Base-by-base conservation (phyloP, 37 sponge, comb jelly and placozoan species). In the Spongilla lacustris region DNA sequence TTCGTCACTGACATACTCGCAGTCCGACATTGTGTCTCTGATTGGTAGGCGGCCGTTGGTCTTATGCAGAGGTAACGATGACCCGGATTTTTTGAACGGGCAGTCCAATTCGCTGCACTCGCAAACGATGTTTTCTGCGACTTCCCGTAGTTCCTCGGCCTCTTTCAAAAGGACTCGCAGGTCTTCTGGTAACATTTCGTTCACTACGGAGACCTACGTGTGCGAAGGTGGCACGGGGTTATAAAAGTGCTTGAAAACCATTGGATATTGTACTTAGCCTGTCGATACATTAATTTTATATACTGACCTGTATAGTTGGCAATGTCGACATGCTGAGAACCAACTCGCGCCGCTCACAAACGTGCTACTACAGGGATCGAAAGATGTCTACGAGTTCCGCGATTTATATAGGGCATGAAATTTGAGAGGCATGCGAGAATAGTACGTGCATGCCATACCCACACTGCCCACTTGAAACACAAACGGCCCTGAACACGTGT, bases 101-200 rank as follows among this genome's bases (percentile, higher is more conserved):
- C 88, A 88, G 27, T 76, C 70, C 23, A 78, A 71, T 50, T 82
- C 36, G 27, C 27, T 82, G 82, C 88, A 88, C 21, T 13, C 30
- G 37, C 88, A 88, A 31, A 68, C 8, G 24, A 88, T 49, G 0
- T 80, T 29, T 30, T 68, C 50, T 23, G 76, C 80, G 0, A 36
- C 78, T 26, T 67, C 49, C 38, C 77, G 37, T 34, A 88, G 69
- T 23, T 77, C 2, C 14, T 75, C 50, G 1, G 81, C 50, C n/a
- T 88, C 83, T 30, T 82, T 75, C 36, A 88, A 11, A 14, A 88
- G 83, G 38, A 36, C 48, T 21, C 9, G 17, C 22, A 76, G 33
- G 25, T 76, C 76, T 12, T 76, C 33, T 26, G 76, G 36, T 11
- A 76, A 14, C 22, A 35, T 33, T 17, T 58, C 58, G 21, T 58